These are phyloP conservation scores for Eumeta japonica DNA, from an alignment of 1,140 invertebrate genomes.

Conservation along the genomic window DNA sequence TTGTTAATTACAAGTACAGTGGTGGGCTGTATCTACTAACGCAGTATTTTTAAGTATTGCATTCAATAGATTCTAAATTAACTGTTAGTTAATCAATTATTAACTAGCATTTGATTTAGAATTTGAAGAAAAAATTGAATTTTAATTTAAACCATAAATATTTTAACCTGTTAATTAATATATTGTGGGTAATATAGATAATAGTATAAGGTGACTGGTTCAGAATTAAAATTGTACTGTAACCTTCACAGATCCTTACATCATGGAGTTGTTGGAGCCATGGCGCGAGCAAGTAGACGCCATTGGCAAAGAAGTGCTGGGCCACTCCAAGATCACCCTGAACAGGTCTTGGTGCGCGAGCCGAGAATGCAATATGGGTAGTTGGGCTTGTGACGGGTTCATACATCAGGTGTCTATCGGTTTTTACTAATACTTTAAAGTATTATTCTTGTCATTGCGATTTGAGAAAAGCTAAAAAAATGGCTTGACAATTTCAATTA, in stretches of 20 bases:
- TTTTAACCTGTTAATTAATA: too few species aligned
- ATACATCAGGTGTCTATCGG: slow-evolving; percentile 65
- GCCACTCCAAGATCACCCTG: slow-evolving; percentile 56
- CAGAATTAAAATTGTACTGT: background rate
- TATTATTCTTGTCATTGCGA: background rate
- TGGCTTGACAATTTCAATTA: background rate
- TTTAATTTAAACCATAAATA: too few species aligned
- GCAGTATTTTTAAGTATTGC: too few species aligned
- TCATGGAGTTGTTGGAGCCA: slow-evolving; percentile 57
- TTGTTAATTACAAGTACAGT: too few species aligned
- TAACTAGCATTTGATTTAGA: slow-evolving; percentile 3
- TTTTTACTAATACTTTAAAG: slow-evolving; percentile 3
- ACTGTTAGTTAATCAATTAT: too few species aligned
- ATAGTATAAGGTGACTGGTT: background rate
- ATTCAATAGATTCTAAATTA: too few species aligned
- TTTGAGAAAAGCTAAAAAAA: too few species aligned
- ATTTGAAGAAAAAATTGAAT: too few species aligned
- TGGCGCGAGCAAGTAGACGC: slow-evolving; percentile 63
- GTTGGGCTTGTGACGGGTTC: slow-evolving; percentile 71
- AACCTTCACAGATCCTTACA: slow-evolving; percentile 32
- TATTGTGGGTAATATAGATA: too few species aligned
- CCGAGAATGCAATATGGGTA: slow-evolving; percentile 74
- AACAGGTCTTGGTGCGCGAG: slow-evolving; percentile 57
- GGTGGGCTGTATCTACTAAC: too few species aligned
- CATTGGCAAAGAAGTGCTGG: slow-evolving; percentile 59